phyloP scores from a whole-genome alignment of 2,797 vertebrate species.

The Phrynocephalus vlangalii region DNA sequence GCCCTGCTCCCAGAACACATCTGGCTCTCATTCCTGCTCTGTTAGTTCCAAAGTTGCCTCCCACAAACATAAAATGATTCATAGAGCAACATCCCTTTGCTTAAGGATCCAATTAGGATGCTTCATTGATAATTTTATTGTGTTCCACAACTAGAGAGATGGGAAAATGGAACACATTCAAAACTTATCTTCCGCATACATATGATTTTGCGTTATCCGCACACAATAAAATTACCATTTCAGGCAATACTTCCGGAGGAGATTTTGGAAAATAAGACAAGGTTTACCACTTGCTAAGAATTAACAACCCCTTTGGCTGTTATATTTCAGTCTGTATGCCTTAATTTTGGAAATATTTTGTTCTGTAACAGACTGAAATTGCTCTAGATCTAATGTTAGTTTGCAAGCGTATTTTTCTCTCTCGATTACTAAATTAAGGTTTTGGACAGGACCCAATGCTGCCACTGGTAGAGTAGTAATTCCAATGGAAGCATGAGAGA shows the following conservation, averaged over 20 bases:
- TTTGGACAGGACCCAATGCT: too few species aligned
- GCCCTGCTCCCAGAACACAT: slow-evolving; percentile 84
- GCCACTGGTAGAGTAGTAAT: too few species aligned
- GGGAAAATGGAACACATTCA: slow-evolving; percentile 73
- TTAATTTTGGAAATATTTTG: slow-evolving; percentile 56
- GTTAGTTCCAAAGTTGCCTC: slow-evolving; percentile 74
- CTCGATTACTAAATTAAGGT: too few species aligned
- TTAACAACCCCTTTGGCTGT: slow-evolving; percentile 60
- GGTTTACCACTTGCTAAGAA: slow-evolving; percentile 48
- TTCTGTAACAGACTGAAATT: slow-evolving; percentile 44
- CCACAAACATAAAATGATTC: slow-evolving; percentile 79
- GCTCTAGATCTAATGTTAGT: not conserved
- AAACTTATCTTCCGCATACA: slow-evolving; percentile 65
- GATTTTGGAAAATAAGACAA: slow-evolving; percentile 34
- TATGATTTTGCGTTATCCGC: slow-evolving; percentile 57
- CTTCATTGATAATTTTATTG: slow-evolving; percentile 83
- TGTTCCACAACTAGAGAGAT: slow-evolving; percentile 70
- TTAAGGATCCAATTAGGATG: slow-evolving; percentile 78
- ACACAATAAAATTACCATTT: slow-evolving; percentile 67
- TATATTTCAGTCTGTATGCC: slow-evolving; percentile 45
- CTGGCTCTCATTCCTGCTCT: slow-evolving; percentile 82
- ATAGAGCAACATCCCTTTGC: slow-evolving; percentile 76
- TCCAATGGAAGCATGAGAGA: too few species aligned
- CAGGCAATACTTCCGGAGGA: slow-evolving; percentile 66
- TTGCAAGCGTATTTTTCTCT: slow-evolving; percentile 30